Evolutionary conservation across 2,797 vertebrate species (phyloP).

Genomic region (Epinephelus coioides): DNA sequence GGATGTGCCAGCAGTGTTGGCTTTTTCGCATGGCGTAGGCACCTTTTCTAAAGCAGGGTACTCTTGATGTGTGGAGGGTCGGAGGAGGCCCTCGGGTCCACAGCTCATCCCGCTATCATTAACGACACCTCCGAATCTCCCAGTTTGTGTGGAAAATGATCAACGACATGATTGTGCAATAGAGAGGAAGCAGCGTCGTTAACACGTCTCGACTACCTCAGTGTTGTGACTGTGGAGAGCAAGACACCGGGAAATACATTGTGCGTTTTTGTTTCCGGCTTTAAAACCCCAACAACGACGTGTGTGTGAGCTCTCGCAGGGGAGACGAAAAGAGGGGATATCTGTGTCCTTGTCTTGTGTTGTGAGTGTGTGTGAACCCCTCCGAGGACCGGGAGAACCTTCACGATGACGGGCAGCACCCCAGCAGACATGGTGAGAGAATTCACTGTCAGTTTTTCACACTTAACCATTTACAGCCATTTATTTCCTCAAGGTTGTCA

Average conservation of each 20-base stretch:
- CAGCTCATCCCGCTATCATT: slow-evolving; percentile 38
- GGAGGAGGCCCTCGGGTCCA: slow-evolving; percentile 75
- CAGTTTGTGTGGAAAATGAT: slow-evolving; percentile 36
- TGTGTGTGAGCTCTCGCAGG: not conserved
- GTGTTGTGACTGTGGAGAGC: slow-evolving; percentile 50
- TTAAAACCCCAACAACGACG: slow-evolving; percentile 34
- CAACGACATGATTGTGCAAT: slow-evolving; percentile 73
- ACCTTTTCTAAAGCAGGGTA: slow-evolving; percentile 69
- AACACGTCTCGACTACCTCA: slow-evolving; percentile 54
- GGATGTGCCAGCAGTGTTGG: slow-evolving; percentile 78
- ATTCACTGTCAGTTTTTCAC: slow-evolving; percentile 6
- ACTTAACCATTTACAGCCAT: slow-evolving; percentile 6
- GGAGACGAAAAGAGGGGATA: slow-evolving; percentile 44
- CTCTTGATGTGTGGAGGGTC: slow-evolving; percentile 73
- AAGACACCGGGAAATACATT: slow-evolving; percentile 39
- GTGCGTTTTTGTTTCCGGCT: slow-evolving; percentile 25
- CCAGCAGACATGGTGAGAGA: slow-evolving; percentile 86
- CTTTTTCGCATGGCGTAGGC: slow-evolving; percentile 83
- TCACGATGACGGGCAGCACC: slow-evolving; percentile 84
- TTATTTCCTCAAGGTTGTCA: not conserved
- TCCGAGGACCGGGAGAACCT: slow-evolving; percentile 59
- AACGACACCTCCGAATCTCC: not conserved
- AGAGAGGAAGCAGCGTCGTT: slow-evolving; percentile 56
- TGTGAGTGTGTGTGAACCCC: slow-evolving; percentile 52
- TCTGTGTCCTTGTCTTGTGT: slow-evolving; percentile 20